Evolutionary conservation across 2,797 vertebrate genomes (phyloP).

Genomic region (Trematomus bernacchii): DNA sequence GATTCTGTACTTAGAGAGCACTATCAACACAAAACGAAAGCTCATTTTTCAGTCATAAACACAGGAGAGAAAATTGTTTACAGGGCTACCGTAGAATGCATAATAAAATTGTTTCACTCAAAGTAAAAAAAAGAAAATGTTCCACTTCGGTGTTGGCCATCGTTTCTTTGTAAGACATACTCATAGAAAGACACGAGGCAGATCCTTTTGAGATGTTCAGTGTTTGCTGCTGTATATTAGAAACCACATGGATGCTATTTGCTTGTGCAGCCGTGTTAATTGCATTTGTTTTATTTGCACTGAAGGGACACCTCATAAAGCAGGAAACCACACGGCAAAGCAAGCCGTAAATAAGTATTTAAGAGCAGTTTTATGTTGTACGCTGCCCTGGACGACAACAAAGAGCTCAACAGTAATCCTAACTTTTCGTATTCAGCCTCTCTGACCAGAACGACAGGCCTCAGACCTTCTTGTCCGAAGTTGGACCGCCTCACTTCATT

Average conservation of each 20-base stretch:
- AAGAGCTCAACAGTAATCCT: background rate
- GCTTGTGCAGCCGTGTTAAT: conserved; percentile 16
- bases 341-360: conserved; percentile 30
- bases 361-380: background rate
- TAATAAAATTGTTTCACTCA: background rate
- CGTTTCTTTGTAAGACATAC: background rate
- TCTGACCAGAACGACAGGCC: background rate
- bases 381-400: background rate
- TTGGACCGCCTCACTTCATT: conserved; percentile 20
- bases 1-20: too few relatives aligned
- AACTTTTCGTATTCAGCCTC: background rate
- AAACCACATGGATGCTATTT: conserved; percentile 48
- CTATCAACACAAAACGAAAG: too few relatives aligned
- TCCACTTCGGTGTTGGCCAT: background rate
- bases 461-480: background rate
- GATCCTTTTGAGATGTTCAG: background rate
- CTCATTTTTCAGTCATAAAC: too few relatives aligned
- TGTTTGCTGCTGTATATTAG: background rate
- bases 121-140: background rate
- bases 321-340: conserved; percentile 30
- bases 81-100: too few relatives aligned
- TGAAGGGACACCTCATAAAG: conserved; percentile 36
- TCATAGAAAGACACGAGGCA: background rate
- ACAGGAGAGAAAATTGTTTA: too few relatives aligned
- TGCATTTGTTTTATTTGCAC: conserved; percentile 49